Evolutionary conservation across 2,113 vertebrate genomes (phyloP), one percentile per base, ranked within the genome.

Genomic region (Rhinolophus ferrumequinum): DNA sequence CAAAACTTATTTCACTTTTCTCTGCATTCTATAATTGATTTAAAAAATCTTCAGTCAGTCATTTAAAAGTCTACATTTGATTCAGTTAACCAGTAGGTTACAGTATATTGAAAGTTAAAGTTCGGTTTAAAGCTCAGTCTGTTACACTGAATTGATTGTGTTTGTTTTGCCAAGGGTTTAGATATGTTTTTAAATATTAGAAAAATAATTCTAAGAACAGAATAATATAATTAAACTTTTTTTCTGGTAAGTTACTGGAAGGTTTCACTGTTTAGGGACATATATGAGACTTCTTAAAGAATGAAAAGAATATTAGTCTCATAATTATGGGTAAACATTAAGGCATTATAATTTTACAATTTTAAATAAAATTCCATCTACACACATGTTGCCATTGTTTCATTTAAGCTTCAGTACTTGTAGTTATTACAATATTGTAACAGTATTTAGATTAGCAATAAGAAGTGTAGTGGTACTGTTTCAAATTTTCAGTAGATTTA

Each of bases 401-500:
- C 69, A 95, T 94, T 97, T 97, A 89, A 96, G 88, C 79, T 90
- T 95, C 62, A 92, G 26, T 86, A 22, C 91, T 97, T 97, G 38
- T 60, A 82, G 24, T 96, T 94, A 77, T 33, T 95, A 91, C 6
- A 96, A 0, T 91, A 91, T 96, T 94, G 52, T 88, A 95, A 83
- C 91, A 97, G 47, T 97, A 97, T 98, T 95, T 98, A 98, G 95
- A 97, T 97, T 90, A 98, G 79, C n/a, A 98, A 94, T 92, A 91
- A 98, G 96, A 97, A 97, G 60, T 88, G 87, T 98, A 97, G 47
- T 97, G 93, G 95, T 98, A 96, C 82, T 97, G 93, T 97, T 97
- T 98, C 97, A 96, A 92, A 95, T 90, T 98, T 98, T 98, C 38
- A 85, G 94, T 98, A 96, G 89, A 88, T 72, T 95, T 98, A 98